phyloP scores from a whole-genome alignment of 2,888 invertebrate species.

The Azorinus chamasolen region DNA sequence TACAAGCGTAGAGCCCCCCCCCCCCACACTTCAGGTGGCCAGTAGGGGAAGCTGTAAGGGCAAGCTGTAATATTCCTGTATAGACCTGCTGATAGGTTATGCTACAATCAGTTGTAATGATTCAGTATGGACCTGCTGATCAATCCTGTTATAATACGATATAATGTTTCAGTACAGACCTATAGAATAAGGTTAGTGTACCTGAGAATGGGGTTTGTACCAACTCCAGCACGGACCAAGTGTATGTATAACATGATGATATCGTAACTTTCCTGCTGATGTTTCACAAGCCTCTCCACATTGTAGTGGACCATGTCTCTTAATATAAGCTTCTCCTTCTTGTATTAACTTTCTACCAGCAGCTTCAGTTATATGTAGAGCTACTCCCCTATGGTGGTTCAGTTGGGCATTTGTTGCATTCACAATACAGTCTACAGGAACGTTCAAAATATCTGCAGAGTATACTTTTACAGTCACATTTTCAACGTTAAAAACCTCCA shows the following conservation, averaged over 20 bases:
- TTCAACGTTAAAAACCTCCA: slow-evolving; percentile 1
- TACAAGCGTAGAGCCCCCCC: too few relatives aligned
- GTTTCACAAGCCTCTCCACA: slow-evolving; percentile 29
- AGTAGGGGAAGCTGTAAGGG: too few relatives aligned
- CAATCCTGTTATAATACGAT: too few relatives aligned
- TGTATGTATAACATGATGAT: slow-evolving; percentile 52
- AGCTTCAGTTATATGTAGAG: slow-evolving; percentile 31
- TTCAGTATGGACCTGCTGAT: too few relatives aligned
- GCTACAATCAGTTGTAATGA: too few relatives aligned
- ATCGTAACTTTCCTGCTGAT: slow-evolving; percentile 42
- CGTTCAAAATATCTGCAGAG: slow-evolving; percentile 29
- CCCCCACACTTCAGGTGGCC: too few relatives aligned
- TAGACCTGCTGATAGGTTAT: too few relatives aligned
- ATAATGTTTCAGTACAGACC: too few relatives aligned
- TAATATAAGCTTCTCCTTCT: slow-evolving; percentile 30
- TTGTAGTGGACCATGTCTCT: slow-evolving; percentile 15
- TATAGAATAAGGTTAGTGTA: too few relatives aligned
- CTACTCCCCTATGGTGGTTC: slow-evolving; percentile 52
- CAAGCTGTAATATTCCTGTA: too few relatives aligned
- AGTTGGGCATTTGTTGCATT: slow-evolving; percentile 54
- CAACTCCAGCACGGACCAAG: slow-evolving; percentile 18
- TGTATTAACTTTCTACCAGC: slow-evolving; percentile 32
- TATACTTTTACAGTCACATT: slow-evolving; percentile 33
- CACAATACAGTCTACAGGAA: slow-evolving; percentile 53
- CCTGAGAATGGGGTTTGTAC: slow-evolving; percentile 9